A percentile compares a stretch with the other conserved stretches of the same genome.
These are phyloP conservation scores for Myopa tessellatipennis DNA, from an alignment of 2,888 invertebrate species.

Conservation along the genomic window DNA sequence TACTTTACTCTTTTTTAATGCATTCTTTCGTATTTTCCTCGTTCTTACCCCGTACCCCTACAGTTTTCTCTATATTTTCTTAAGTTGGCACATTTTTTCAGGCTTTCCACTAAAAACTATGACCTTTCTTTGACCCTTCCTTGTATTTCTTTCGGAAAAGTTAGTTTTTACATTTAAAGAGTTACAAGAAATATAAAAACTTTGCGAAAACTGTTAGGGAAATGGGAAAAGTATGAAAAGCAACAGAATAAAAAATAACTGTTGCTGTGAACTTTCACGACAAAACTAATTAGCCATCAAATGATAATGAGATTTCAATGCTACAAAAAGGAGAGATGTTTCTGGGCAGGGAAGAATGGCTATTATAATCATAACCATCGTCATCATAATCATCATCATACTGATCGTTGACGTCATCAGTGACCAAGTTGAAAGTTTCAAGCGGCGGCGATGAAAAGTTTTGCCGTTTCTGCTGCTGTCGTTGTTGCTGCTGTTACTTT, in stretches of 20 bases:
- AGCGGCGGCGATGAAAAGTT: conserved; percentile 17
- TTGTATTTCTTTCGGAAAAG: background rate
- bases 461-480: conserved; percentile 26
- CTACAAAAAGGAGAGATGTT: background rate
- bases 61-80: no score
- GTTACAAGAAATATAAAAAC: background rate
- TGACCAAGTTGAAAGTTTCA: conserved; percentile 9
- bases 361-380: background rate
- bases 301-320: conserved; percentile 26
- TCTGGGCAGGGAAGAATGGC: background rate
- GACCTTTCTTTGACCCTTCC: background rate
- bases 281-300: conserved; percentile 33
- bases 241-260: background rate
- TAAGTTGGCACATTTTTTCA: no score
- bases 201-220: background rate
- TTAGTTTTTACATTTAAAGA: conserved; percentile 5
- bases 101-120: no score
- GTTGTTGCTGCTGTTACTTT: background rate
- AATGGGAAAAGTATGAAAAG: background rate
- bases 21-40: no score
- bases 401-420: background rate
- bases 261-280: conserved; percentile 18
- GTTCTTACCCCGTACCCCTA: no score
- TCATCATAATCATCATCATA: background rate
- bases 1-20: background rate